phyloP scores from a whole-genome alignment of 1,140 invertebrate genomes.

The Pogonomyrmex barbatus region DNA sequence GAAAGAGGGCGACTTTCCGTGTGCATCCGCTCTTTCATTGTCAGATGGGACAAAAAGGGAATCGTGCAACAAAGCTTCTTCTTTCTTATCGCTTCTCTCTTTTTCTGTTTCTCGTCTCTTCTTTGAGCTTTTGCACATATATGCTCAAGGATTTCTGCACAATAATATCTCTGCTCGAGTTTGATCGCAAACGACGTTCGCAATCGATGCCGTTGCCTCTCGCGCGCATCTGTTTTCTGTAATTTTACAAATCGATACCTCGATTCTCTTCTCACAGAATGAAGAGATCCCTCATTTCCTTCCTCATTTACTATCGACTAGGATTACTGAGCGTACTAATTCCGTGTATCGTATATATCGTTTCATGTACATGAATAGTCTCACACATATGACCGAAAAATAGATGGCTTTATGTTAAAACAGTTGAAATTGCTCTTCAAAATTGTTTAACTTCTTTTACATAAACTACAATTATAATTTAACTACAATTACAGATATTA shows the following conservation, averaged over 20 bases:
- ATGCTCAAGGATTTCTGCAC: not conserved
- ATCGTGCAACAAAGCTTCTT: not conserved
- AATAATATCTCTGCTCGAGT: conserved; percentile 31
- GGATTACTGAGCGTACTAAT: not conserved
- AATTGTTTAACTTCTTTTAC: not conserved
- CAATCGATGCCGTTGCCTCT: not conserved
- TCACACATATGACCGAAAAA: not conserved
- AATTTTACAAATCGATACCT: conserved; percentile 31
- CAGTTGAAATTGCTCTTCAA: not conserved
- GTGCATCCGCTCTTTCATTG: not conserved
- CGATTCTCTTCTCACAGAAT: not conserved
- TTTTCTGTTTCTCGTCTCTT: not conserved
- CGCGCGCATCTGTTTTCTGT: not conserved
- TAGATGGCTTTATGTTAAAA: not conserved
- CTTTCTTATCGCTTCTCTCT: not conserved
- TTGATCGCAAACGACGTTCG: not conserved
- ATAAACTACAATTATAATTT: not conserved
- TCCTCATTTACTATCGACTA: not conserved
- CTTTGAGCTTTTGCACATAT: not conserved
- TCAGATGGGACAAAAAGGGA: not conserved
- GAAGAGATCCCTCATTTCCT: not conserved
- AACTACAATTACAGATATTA: not conserved
- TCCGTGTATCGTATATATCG: too few relatives aligned
- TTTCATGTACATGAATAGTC: not conserved
- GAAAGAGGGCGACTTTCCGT: not conserved